Evolutionary conservation across 2,113 vertebrate species (phyloP).

Genomic region (Cervus canadensis): DNA sequence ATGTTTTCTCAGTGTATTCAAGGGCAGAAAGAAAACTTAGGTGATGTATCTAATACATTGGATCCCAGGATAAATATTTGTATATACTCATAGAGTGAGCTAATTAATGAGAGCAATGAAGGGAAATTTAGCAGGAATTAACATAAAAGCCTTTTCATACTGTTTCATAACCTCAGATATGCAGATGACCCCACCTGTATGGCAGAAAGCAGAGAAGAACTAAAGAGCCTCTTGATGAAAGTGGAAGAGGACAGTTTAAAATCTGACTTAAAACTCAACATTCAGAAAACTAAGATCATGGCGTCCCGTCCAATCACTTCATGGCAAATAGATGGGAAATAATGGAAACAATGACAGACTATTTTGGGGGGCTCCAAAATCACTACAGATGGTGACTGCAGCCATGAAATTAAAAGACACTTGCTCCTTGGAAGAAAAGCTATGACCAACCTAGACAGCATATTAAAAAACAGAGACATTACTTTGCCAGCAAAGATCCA

Average conservation of each 20-base stretch:
- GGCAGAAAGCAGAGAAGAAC: neutral
- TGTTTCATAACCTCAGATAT: neutral
- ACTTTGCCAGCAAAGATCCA: neutral
- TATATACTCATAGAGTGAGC: neutral
- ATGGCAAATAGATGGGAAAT: neutral
- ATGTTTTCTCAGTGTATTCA: neutral
- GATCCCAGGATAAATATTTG: neutral
- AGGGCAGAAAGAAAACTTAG: constrained; percentile 4
- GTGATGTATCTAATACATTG: neutral
- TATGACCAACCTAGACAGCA: neutral
- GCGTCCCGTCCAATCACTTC: neutral
- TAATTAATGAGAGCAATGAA: neutral
- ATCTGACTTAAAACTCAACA: neutral
- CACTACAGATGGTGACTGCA: neutral
- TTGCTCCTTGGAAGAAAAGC: neutral
- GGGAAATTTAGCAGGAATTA: neutral
- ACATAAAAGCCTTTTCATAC: neutral
- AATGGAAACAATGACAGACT: neutral
- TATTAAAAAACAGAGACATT: neutral
- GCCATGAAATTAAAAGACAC: neutral
- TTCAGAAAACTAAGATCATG: neutral
- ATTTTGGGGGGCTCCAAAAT: neutral
- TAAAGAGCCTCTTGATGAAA: neutral
- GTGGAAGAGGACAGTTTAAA: neutral
- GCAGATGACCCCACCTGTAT: neutral